These are phyloP conservation scores for Microctonus hyperodae DNA, from an alignment of 2,888 invertebrate genomes.

Conservation along the genomic window DNA sequence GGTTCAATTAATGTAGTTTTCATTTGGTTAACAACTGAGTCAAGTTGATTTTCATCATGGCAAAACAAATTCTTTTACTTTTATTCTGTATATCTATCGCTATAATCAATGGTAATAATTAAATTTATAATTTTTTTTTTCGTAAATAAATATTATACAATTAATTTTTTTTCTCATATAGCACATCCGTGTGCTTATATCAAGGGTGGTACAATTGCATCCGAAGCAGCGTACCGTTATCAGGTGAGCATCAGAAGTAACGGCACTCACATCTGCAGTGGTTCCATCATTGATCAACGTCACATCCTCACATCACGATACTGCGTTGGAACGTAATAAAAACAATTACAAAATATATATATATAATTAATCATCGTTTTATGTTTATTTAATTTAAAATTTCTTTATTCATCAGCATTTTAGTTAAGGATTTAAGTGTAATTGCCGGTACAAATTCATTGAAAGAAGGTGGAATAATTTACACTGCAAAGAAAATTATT, in stretches of 20 bases:
- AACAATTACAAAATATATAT: not conserved
- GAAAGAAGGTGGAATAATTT: conserved; percentile 35
- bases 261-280: not conserved
- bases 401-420: not conserved
- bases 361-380: not conserved
- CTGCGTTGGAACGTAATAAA: not conserved
- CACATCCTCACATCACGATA: not conserved
- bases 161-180: not conserved
- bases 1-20: not conserved
- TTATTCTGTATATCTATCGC: not conserved
- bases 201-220: not conserved
- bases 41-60: not conserved
- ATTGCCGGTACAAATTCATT: conserved; percentile 41
- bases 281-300: not conserved
- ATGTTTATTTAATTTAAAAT: not conserved
- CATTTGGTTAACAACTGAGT: not conserved
- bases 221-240: not conserved
- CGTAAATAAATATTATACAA: too few relatives aligned
- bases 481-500: conserved; percentile 32
- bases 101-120: not conserved
- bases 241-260: not conserved
- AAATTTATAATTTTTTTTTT: too few relatives aligned
- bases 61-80: not conserved
- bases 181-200: not conserved
- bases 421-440: conserved; percentile 9